Base-by-base conservation (phyloP, 53 echinoderm and acorn worm species). In the Echinometra lucunter region DNA sequence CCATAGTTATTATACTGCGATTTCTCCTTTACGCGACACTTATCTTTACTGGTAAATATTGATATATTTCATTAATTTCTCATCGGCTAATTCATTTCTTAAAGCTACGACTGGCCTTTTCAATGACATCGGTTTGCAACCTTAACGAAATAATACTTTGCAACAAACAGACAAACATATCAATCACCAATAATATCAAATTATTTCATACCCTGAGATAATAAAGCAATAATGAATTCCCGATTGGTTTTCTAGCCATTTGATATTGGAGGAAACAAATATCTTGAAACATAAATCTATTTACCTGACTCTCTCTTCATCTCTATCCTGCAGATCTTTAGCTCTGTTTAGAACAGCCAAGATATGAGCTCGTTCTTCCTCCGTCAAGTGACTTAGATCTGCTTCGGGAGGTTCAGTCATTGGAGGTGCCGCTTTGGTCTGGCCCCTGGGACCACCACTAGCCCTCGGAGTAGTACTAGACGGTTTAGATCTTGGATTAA, bases 231-330 rank as follows among this genome's bases (percentile, higher is more conserved):
- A n/a, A n/a, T n/a, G n/a, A n/a, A n/a, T n/a, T n/a, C n/a, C n/a
- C n/a, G n/a, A n/a, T n/a, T n/a, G n/a, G n/a, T n/a, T n/a, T n/a
- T n/a, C n/a, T n/a, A n/a, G n/a, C n/a, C n/a, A n/a, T n/a, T n/a
- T n/a, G n/a, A n/a, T n/a, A n/a, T n/a, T n/a, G n/a, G n/a, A n/a
- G n/a, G n/a, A n/a, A n/a, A n/a, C n/a, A n/a, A n/a, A n/a, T n/a
- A n/a, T n/a, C n/a, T 6, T 32, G 15, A 0, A 49, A 49, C 8
- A 53, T 53, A 35, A 10, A 72, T 45, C 25, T 28, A 40, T 95
- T 94, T 92, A 98, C 99, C 99, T 95, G 17, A 98, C 98, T 91
- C 99, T 90, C 57, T 95, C 80, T 91, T 98, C 99, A 74, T 98
- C 99, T 47, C 95, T 97, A 3, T 97, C 95, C 89, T 98, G 98